Base-by-base conservation (phyloP, 2,797 vertebrate species). In the Macropodus opercularis region DNA sequence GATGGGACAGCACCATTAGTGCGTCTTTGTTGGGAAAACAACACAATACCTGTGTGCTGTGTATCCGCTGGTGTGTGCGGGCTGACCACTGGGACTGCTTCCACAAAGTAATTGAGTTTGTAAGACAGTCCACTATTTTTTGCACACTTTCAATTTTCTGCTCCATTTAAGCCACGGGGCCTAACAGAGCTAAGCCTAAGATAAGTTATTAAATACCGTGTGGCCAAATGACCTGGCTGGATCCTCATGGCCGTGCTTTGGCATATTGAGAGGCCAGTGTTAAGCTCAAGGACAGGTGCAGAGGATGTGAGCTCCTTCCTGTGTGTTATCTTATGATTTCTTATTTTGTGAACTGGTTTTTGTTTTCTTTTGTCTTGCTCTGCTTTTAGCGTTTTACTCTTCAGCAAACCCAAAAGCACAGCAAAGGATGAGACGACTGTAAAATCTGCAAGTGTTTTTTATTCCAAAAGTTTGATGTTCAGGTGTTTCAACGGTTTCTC, bases 31-130 rank as follows among this genome's bases (percentile, higher is more conserved):
- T 51, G 69, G 41, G 8, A 40, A 18, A 50, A 54, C 23, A 3
- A 54, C 54, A 21, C 52, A 43, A 49, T 42, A 57, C 19, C 43
- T 55, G 58, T 77, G 42, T 38, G 14, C 31, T 32, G 11, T 74
- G 52, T 62, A 74, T 76, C 71, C 55, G 56, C 66, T 70, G 67
- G 43, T 35, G 42, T 24, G 31, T 65, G 57, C 41, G 57, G 34
- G 60, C 47, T 69, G 69, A 65, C 57, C 56, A 63, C 52, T 64
- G 74, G 78, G 74, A 78, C 44, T 49, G 51, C 47, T 54, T 79
- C 72, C 66, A 75, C 63, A 63, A 74, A 52, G 69, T 83, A 85
- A 87, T 87, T 85, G 77, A 74, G 74, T 84, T 85, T 75, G 59
- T 72, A 71, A 65, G 57, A 66, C 19, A 54, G 63, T 53, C 70